These are phyloP conservation scores for Syrmaticus mikado DNA, from an alignment of 2,113 vertebrate genomes.

Conservation along the genomic window DNA sequence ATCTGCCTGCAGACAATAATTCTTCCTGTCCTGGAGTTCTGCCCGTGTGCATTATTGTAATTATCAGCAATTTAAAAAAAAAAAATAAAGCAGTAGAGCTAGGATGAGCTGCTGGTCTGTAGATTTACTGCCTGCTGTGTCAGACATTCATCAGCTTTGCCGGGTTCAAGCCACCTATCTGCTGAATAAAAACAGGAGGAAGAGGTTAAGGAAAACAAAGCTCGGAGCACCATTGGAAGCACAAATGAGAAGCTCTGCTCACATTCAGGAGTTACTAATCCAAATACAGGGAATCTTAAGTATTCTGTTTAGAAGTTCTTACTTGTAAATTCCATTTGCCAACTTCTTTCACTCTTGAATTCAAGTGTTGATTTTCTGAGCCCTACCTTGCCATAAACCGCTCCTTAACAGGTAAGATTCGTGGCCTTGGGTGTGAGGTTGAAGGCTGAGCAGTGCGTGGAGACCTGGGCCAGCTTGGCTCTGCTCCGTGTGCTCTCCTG, in stretches of 20 bases:
- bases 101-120: conserved; percentile 60
- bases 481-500: neutral
- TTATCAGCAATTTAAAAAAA: conserved; percentile 78
- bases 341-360: neutral
- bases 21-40: conserved; percentile 78
- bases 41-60: conserved; percentile 80
- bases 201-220: conserved; percentile 32
- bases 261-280: neutral
- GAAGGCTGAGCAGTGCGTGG: rapidly evolving
- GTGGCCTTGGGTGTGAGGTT: rapidly evolving
- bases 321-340: neutral
- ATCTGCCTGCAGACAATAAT: conserved; percentile 79
- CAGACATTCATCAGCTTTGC: conserved; percentile 68
- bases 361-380: neutral
- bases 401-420: neutral
- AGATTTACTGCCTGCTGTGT: conserved; percentile 67
- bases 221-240: neutral
- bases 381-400: neutral
- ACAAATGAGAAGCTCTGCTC: neutral
- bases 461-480: neutral
- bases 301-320: neutral
- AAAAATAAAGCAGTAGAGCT: conserved; percentile 76
- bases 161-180: conserved; percentile 59
- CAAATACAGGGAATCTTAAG: neutral
- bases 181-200: conserved; percentile 63